Conservation (phyloP, 1,140 invertebrate genomes). For the Panagrolaimus sp. region DNA sequence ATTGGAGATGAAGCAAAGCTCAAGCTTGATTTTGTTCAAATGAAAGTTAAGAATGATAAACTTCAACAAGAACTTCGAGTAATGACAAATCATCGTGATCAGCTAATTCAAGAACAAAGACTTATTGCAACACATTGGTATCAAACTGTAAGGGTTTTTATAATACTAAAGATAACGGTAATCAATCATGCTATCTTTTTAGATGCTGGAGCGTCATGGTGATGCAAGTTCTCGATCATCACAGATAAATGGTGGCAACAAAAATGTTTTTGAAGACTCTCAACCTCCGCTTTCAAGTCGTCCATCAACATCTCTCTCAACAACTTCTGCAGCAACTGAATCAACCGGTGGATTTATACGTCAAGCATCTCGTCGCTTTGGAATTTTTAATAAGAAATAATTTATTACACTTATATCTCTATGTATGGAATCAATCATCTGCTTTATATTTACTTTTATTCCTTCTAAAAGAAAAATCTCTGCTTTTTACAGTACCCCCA, state of each 20-base stretch:
- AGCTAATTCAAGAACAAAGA: constrained; percentile 7
- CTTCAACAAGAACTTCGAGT: background rate
- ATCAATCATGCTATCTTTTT: background rate
- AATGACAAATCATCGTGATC: constrained; percentile 9
- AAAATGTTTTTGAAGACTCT: background rate
- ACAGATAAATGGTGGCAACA: no score
- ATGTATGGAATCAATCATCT: no score
- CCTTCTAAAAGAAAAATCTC: no score
- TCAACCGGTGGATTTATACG: background rate
- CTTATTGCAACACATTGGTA: constrained; percentile 3
- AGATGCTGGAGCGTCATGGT: constrained; percentile 6
- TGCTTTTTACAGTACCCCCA: no score
- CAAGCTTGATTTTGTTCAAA: constrained; percentile 7
- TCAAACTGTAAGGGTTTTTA: background rate
- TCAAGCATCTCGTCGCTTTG: background rate
- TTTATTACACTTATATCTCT: no score
- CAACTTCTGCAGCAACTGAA: background rate
- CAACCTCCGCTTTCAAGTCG: background rate
- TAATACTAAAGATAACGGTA: background rate
- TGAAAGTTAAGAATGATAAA: constrained; percentile 5
- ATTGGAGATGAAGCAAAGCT: constrained; percentile 6
- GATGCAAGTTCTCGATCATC: background rate
- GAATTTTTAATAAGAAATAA: no score
- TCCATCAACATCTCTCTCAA: background rate
- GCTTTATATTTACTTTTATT: no score